Conservation (phyloP, 2,113 vertebrate genomes). For the Hippopotamus amphibius region DNA sequence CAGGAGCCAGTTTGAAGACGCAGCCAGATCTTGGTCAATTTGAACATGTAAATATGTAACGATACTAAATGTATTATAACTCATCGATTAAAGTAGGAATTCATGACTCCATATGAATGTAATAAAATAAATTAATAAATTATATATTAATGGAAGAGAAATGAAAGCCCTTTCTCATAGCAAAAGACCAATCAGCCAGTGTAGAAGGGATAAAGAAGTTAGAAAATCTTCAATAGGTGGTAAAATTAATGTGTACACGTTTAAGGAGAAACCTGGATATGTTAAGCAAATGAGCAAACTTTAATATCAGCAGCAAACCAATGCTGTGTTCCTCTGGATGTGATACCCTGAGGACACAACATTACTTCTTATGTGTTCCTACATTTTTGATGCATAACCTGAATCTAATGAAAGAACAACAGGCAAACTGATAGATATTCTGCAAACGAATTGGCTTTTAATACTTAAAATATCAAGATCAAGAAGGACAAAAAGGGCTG, state of each 20-base stretch:
- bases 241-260: neutral
- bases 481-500: neutral
- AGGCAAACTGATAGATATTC: neutral
- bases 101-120: neutral
- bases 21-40: neutral
- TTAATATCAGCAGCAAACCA: neutral
- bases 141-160: neutral
- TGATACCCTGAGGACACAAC: fast-evolving
- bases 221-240: neutral
- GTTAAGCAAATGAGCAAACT: neutral
- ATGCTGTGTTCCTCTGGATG: fast-evolving
- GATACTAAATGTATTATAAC: neutral
- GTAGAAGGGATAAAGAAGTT: neutral
- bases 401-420: neutral
- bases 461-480: neutral
- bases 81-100: neutral
- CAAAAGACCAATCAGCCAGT: neutral
- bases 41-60: neutral
- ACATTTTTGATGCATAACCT: neutral
- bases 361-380: fast-evolving
- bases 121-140: neutral
- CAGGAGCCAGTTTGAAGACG: neutral
- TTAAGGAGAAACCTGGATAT: neutral
- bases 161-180: neutral
- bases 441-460: neutral